These are phyloP conservation scores for Acanthacorydalis orientalis DNA, from an alignment of 2,888 invertebrate genomes.

Conservation along the genomic window DNA sequence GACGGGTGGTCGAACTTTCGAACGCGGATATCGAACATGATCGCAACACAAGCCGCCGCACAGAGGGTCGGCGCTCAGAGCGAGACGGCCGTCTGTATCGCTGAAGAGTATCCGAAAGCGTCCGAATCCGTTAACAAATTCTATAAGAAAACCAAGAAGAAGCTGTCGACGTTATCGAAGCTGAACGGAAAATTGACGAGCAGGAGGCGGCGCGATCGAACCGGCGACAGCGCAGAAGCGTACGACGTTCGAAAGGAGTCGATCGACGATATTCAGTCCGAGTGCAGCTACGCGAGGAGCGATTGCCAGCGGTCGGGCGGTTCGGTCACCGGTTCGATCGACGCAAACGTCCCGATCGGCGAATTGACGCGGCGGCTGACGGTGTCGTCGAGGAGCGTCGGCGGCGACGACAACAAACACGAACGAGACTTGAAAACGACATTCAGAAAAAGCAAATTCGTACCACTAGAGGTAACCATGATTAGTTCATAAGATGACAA, in stretches of 20 bases:
- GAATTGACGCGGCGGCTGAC: too few species aligned
- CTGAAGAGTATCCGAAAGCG: constrained; percentile 19
- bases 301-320: constrained; percentile 4
- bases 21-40: constrained; percentile 20
- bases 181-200: constrained; percentile 22
- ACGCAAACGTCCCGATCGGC: too few species aligned
- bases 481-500: too few species aligned
- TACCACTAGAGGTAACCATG: too few species aligned
- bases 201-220: constrained; percentile 7
- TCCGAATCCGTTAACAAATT: constrained; percentile 21
- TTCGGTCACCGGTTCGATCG: too few species aligned
- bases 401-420: too few species aligned
- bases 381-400: too few species aligned
- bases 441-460: too few species aligned
- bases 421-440: too few species aligned
- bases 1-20: constrained; percentile 21
- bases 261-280: neutral
- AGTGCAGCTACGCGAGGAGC: neutral
- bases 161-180: constrained; percentile 22
- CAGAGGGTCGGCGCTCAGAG: constrained; percentile 21
- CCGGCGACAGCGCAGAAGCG: neutral
- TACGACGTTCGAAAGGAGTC: neutral
- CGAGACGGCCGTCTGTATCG: constrained; percentile 10
- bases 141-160: constrained; percentile 23
- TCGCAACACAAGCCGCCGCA: constrained; percentile 21